Evolutionary conservation across 1,140 invertebrate genomes (phyloP).

Genomic region (Rhyacophila brunnea): DNA sequence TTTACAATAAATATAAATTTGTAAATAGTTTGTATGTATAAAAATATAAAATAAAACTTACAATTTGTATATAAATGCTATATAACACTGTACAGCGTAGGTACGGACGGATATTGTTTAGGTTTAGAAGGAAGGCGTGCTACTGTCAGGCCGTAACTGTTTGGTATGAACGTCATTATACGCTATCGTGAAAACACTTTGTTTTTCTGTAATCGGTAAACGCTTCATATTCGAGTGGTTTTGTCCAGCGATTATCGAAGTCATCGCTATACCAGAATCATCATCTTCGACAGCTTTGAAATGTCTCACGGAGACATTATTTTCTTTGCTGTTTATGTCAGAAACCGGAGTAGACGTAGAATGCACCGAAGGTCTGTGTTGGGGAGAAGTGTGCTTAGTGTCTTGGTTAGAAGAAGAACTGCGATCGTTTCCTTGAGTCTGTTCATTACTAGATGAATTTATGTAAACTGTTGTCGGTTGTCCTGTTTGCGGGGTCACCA

Average conservation of each 20-base stretch:
- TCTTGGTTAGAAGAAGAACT: conserved; percentile 7
- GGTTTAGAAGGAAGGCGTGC: conserved; percentile 51
- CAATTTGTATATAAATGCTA: conserved; percentile 2
- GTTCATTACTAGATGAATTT: conserved; percentile 16
- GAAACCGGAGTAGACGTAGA: background rate
- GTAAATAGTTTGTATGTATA: conserved; percentile 11
- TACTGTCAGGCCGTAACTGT: conserved; percentile 53
- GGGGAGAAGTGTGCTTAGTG: background rate
- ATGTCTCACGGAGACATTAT: conserved; percentile 30
- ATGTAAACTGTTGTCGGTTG: conserved; percentile 31
- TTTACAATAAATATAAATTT: conserved; percentile 1
- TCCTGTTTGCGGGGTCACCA: conserved; percentile 23
- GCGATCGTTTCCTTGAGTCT: background rate
- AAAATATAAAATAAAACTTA: conserved; percentile 34
- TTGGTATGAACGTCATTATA: conserved; percentile 77
- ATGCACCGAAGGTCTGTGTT: background rate
- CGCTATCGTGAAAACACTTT: conserved; percentile 90
- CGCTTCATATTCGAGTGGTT: conserved; percentile 51
- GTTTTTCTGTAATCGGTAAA: conserved; percentile 82
- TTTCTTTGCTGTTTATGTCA: conserved; percentile 22
- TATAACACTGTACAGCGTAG: conserved; percentile 13
- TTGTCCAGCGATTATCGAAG: conserved; percentile 52
- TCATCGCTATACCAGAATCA: conserved; percentile 73
- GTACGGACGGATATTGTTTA: conserved; percentile 6
- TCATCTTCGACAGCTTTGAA: conserved; percentile 59